phyloP scores from a whole-genome alignment of 92 coral and sea anemone species.

The Palythoa caribaeorum region DNA sequence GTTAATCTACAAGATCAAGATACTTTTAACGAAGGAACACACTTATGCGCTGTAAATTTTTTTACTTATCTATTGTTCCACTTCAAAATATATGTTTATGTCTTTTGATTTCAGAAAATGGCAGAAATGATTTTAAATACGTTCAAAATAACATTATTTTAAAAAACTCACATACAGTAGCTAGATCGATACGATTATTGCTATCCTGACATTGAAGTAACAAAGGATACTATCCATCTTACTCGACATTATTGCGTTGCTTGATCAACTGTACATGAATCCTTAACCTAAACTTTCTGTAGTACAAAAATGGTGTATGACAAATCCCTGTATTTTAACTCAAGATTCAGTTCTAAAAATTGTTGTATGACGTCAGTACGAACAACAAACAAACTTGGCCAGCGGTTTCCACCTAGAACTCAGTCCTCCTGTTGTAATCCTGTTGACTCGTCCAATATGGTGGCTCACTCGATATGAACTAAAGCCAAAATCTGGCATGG shows the following conservation, averaged over 20 bases:
- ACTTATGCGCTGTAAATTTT: too few relatives aligned
- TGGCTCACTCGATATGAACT: not conserved
- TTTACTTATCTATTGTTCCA: too few relatives aligned
- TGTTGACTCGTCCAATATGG: not conserved
- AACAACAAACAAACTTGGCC: not conserved
- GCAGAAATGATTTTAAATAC: too few relatives aligned
- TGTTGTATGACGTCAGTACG: not conserved
- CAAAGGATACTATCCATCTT: constrained; percentile 2
- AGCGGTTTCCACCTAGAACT: not conserved
- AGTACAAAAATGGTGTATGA: not conserved
- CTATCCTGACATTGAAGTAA: not conserved
- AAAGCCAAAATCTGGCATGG: not conserved
- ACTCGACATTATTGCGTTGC: not conserved
- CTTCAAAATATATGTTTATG: too few relatives aligned
- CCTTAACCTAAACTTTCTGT: not conserved
- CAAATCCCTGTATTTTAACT: not conserved
- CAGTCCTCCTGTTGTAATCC: not conserved
- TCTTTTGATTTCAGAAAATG: too few relatives aligned
- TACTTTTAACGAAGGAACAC: too few relatives aligned
- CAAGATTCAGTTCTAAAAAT: not conserved
- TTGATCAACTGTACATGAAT: not conserved
- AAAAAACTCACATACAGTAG: too few relatives aligned
- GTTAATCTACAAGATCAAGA: too few relatives aligned
- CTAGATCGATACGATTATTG: too few relatives aligned
- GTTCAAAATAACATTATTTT: too few relatives aligned